Percentiles rank a stretch among this genome's conserved stretches.
Conservation (phyloP, 1,140 invertebrate species). For the Drosophila bipectinata region DNA sequence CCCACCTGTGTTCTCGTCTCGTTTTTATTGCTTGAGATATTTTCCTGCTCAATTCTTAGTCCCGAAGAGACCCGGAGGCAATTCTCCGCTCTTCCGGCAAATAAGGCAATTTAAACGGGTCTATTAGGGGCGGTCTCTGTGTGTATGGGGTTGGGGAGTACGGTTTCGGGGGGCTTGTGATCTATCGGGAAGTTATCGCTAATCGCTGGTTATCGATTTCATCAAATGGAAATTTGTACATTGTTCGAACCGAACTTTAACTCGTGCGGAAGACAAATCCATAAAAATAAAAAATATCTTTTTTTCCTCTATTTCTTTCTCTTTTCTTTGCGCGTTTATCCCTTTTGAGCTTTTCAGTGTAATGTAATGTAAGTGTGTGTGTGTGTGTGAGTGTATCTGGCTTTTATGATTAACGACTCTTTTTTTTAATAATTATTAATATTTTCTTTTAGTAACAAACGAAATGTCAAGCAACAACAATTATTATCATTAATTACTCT, state of each 20-base stretch:
- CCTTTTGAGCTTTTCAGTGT: conserved; percentile 45
- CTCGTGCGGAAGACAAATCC: conserved; percentile 47
- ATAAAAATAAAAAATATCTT: conserved; percentile 26
- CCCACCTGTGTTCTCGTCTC: not conserved
- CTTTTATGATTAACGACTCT: conserved; percentile 48
- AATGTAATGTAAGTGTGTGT: conserved; percentile 15
- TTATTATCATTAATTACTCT: conserved; percentile 25
- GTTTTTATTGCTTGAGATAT: conserved; percentile 3
- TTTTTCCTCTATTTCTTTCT: conserved; percentile 11
- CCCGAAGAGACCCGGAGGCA: not conserved
- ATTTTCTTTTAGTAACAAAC: conserved; percentile 46
- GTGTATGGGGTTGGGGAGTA: not conserved
- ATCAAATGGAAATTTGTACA: conserved; percentile 43
- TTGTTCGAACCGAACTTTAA: conserved; percentile 39
- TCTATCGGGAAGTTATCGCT: conserved; percentile 11
- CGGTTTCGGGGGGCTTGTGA: not conserved
- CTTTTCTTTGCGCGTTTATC: conserved; percentile 30
- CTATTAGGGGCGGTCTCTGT: too few relatives aligned
- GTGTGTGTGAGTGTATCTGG: conserved; percentile 5
- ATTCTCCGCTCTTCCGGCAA: not conserved
- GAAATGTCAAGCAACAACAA: conserved; percentile 54
- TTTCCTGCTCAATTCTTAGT: conserved; percentile 1
- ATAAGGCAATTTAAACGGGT: conserved; percentile 3
- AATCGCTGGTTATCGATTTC: conserved; percentile 25
- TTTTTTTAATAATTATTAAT: conserved; percentile 29